These are phyloP conservation scores for Halotydeus destructor DNA, from an alignment of 1,140 invertebrate species.

Conservation along the genomic window DNA sequence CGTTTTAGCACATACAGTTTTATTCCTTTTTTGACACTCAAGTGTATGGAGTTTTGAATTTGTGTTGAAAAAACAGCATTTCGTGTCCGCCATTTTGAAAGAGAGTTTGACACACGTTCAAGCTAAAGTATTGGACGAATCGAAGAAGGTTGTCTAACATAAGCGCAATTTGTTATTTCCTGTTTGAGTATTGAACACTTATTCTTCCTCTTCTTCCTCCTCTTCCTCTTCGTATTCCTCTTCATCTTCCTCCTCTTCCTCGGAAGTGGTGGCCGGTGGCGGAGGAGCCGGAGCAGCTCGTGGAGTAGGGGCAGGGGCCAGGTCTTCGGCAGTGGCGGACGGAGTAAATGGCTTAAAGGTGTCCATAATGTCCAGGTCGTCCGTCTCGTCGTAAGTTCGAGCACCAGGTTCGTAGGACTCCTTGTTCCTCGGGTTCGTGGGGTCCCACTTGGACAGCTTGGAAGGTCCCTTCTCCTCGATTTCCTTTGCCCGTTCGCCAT, in stretches of 20 bases:
- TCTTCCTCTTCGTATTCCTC: conserved; percentile 15
- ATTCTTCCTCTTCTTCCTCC: conserved; percentile 13
- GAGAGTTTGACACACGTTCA: no score
- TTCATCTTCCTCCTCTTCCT: conserved; percentile 11
- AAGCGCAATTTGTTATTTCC: no score
- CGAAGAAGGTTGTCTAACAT: no score
- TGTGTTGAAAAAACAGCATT: no score
- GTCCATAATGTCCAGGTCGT: conserved; percentile 12
- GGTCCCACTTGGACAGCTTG: conserved; percentile 18
- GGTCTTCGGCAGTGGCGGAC: background rate
- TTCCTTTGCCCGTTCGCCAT: conserved; percentile 17
- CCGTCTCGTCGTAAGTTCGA: conserved; percentile 13
- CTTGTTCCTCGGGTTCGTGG: conserved; percentile 17
- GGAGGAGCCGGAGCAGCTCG: background rate
- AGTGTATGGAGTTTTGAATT: no score
- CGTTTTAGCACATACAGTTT: no score
- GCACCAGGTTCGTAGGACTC: conserved; percentile 15
- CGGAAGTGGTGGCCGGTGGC: background rate
- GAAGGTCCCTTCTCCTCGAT: conserved; percentile 17
- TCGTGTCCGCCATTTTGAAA: no score
- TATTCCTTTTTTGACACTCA: no score
- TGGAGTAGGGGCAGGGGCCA: background rate
- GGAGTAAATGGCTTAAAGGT: conserved; percentile 3
- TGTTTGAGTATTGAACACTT: no score
- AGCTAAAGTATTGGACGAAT: no score